Evolutionary conservation across 2,113 vertebrate genomes (phyloP), one percentile per base, ranked within the genome.

Genomic region (Grus americana): DNA sequence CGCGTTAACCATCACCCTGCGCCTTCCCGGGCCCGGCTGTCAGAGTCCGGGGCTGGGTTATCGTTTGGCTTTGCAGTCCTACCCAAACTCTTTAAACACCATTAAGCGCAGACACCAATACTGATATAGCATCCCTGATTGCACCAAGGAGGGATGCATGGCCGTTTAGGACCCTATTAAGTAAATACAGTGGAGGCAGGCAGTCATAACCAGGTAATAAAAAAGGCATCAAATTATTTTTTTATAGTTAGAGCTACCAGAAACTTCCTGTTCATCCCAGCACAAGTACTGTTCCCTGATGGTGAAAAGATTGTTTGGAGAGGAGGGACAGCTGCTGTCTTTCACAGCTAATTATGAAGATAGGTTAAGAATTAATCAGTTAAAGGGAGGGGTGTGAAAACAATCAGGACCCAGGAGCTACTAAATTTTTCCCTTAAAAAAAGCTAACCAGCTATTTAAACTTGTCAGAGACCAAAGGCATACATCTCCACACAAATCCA

Each of bases 131-230:
- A 27, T 38, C 44, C 1, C 36, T 50, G 82, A 75, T 88, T 27
- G 83, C 63, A 66, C 78, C 52, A 9, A 49, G 67, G 80, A 88
- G 52, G 40, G 55, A 61, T n/a, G 0, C 36, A 9, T 1, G 57
- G 82, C 65, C 32, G 2, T 92, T 92, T 82, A 5, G 10, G 87
- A 67, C 78, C 36, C 52, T 49, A 46, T 80, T 88, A 93, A 71
- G 66, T 50, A 59, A 73, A 68, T 32, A 66, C 24, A 75, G 75
- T 9, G 42, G 86, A 72, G 89, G 88, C n/a, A 52, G 58, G 30
- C 61, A 46, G 42, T 57, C 81, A 90, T 89, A 92, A 89, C 50
- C 62, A 62, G 82, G 86, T 63, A 65, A 86, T 94, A 68, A 95
- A 95, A 83, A 71, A 42, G n/a, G 20, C 83, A 88, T 90, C 70